A percentile compares a stretch with the other conserved stretches of the same genome.
These are phyloP conservation scores for Donacobius atricapilla DNA, from an alignment of 2,113 vertebrate genomes.

Conservation along the genomic window DNA sequence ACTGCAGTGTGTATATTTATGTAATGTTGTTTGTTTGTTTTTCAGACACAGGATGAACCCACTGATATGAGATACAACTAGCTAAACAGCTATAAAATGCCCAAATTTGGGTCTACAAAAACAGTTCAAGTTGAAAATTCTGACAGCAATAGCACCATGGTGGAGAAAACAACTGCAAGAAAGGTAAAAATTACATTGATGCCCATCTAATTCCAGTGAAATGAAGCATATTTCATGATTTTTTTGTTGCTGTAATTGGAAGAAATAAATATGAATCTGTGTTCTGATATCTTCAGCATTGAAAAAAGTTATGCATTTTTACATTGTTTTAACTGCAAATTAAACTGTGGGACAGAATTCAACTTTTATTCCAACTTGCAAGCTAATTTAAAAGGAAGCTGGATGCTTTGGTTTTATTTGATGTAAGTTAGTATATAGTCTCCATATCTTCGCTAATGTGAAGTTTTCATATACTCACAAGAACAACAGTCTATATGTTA, in stretches of 20 bases:
- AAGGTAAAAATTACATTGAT: conserved; percentile 78
- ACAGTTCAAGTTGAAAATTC: conserved; percentile 81
- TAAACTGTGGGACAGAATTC: neutral
- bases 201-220: neutral
- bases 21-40: conserved; percentile 18
- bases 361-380: neutral
- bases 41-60: conserved; percentile 90
- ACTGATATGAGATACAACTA: conserved; percentile 82
- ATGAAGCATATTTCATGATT: neutral
- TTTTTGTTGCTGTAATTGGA: neutral
- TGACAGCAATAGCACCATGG: conserved; percentile 95
- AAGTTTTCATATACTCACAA: neutral
- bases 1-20: neutral
- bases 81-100: conserved; percentile 92
- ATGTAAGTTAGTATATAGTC: neutral
- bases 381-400: neutral
- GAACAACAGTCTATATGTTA: neutral
- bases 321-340: neutral
- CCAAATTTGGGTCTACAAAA: conserved; percentile 91
- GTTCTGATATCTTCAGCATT: neutral
- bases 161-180: conserved; percentile 93
- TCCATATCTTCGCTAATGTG: neutral
- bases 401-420: neutral
- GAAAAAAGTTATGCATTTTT: neutral
- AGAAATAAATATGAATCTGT: neutral